Base-by-base conservation (phyloP, 2,888 invertebrate genomes). In the Enchytraeus crypticus region DNA sequence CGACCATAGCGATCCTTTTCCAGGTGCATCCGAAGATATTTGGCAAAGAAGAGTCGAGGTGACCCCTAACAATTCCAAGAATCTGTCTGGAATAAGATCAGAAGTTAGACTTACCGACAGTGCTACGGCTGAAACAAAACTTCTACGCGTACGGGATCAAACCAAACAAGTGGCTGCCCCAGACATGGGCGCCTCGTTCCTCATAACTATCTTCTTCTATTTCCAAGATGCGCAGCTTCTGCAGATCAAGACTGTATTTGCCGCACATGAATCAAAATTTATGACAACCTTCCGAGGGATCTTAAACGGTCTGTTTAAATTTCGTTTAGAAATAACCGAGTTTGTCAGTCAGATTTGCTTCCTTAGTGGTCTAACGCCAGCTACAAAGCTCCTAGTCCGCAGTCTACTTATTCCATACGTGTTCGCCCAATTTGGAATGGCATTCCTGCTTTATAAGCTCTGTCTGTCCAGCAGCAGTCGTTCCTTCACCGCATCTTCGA, bases 201-300 rank as follows among this genome's bases (percentile, higher is more conserved):
- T 68, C 4, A 65, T 68, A 21, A 67, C 64, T 14, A 56, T 67
- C n/a, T 23, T 68, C 33, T 68, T 65, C 46, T 68, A 65, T 45
- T 68, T 67, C 57, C 68, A 68, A 46, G 67, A 67, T 51, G 63
- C 67, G 2, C 45, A 53, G 38, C 59, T 67, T 47, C 59, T 67
- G 21, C 58, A 62, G 33, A 57, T 66, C 18, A 64, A 62, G 54
- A 63, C 61, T 1, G 61, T 57, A 3, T 8, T 14, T 38, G 11
- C 8, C 8, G 38, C 8, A 14, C 11, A 38, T 18, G 11, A 38
- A 38, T 38, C 38, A 38, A 18, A 38, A 23, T 30, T 23, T 18
- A 33, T 51, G 59, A 34, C 59, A 23, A 38, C 55, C 27, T 45
- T 66, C 33, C 54, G 55, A 33, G 56, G 54, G 5, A 43, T 66